Conservation (phyloP, 2,888 invertebrate species). For the Magallana nippona region DNA sequence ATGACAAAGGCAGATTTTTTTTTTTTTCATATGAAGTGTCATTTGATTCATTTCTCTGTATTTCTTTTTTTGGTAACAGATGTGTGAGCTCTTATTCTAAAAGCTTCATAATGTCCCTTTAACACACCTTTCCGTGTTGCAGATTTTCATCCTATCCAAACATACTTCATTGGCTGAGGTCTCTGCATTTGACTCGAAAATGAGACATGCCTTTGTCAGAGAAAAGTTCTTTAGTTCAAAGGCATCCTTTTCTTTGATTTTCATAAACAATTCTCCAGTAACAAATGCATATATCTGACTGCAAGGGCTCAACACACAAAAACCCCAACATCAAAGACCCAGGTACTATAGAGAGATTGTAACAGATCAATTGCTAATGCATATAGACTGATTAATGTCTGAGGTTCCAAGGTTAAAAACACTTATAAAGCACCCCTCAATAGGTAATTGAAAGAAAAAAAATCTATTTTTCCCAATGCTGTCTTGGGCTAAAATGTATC, state of each 20-base stretch:
- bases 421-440: constrained; percentile 9
- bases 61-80: constrained; percentile 31
- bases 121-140: not conserved
- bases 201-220: constrained; percentile 16
- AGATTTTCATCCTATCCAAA: not conserved
- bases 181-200: constrained; percentile 11
- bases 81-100: constrained; percentile 1
- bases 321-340: not conserved
- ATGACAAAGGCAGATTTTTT: constrained; percentile 31
- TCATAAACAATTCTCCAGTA: constrained; percentile 16
- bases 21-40: constrained; percentile 28
- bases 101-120: constrained; percentile 23
- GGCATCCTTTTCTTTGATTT: constrained; percentile 23
- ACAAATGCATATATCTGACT: constrained; percentile 23
- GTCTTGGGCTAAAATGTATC: constrained; percentile 15
- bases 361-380: constrained; percentile 29
- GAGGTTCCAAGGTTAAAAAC: constrained; percentile 23
- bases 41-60: constrained; percentile 21
- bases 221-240: constrained; percentile 14
- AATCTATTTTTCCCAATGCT: not conserved
- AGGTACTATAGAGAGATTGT: constrained; percentile 4
- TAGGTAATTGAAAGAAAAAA: constrained; percentile 8
- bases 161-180: not conserved
- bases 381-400: constrained; percentile 32
- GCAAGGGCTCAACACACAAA: not conserved